Evolutionary conservation across 2,797 vertebrate genomes (phyloP), one percentile per base, ranked within the genome.

Genomic region (Chromobotia macracanthus): DNA sequence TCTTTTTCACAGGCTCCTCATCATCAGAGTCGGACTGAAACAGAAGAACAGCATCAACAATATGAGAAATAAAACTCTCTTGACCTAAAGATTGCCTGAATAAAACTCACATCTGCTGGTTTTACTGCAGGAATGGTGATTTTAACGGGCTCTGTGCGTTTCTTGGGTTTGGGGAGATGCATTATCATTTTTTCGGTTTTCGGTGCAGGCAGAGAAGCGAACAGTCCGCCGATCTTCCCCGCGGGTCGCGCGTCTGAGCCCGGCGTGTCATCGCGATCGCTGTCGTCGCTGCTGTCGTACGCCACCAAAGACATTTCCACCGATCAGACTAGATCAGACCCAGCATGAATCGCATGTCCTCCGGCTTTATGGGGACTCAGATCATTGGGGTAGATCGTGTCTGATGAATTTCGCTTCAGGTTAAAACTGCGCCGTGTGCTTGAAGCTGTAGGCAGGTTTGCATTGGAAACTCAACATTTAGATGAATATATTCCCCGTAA

Each of bases 241-340:
- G 71, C 85, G n/a, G n/a, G n/a, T n/a, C n/a, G n/a, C n/a, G n/a
- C n/a, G n/a, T n/a, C n/a, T n/a, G n/a, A n/a, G n/a, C n/a, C n/a
- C n/a, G n/a, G n/a, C n/a, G n/a, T n/a, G 68, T 90, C 95, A 50
- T 96, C 96, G 38, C 93, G 92, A 75, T 97, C 96, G 82, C 95
- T 96, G 11, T 98, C 97, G 81, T 97, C 97, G 89, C 97, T 98
- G 92, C 97, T 98, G 79, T 93, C 97, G 72, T 98, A 99, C 66
- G 96, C 96, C 86, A 99, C 97, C 79, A 98, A 91, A 89, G 97
- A 96, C 97, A 98, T 98, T n/a, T 72, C 71, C 25, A 35, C 18
- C 15, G 61, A 50, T 11, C 58, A 46, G 9, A 64, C 18, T 25
- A 11, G 13, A 72, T 72, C 16, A 79, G 1, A 63, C 60, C 19